Conservation (phyloP, 2,113 vertebrate genomes). For the Pachypanchax playfairii region DNA sequence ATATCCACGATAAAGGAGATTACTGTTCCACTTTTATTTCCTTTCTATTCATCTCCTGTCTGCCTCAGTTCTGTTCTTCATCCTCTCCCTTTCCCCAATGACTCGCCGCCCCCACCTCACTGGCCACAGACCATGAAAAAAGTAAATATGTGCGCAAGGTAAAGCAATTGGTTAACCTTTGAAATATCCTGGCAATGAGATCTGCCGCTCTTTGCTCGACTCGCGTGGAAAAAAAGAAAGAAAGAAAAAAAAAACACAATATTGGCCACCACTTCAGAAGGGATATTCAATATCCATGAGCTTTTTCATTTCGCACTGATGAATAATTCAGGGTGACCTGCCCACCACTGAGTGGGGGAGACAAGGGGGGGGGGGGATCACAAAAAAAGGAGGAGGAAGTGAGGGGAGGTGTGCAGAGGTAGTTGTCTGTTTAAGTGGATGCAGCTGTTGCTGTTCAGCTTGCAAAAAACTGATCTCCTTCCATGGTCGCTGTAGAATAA, state of each 20-base stretch:
- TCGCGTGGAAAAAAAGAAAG: constrained; percentile 18
- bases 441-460: constrained; percentile 64
- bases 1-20: constrained; percentile 22
- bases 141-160: constrained; percentile 64
- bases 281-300: constrained; percentile 80
- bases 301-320: constrained; percentile 79
- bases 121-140: constrained; percentile 39
- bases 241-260: constrained; percentile 43
- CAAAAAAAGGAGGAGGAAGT: constrained; percentile 9
- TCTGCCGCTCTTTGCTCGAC: constrained; percentile 51
- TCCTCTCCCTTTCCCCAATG: background rate
- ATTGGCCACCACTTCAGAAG: constrained; percentile 74
- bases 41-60: constrained; percentile 16
- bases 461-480: constrained; percentile 53
- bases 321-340: constrained; percentile 83
- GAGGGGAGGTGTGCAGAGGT: constrained; percentile 64
- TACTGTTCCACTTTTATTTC: constrained; percentile 9
- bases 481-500: constrained; percentile 41
- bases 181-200: constrained; percentile 65
- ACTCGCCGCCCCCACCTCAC: constrained; percentile 12
- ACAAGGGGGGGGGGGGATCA: constrained; percentile 33
- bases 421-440: constrained; percentile 67
- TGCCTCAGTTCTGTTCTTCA: constrained; percentile 22
- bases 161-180: constrained; percentile 75
- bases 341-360: constrained; percentile 65